Conservation (phyloP, 1,140 invertebrate species). For the Drosophila azteca region DNA sequence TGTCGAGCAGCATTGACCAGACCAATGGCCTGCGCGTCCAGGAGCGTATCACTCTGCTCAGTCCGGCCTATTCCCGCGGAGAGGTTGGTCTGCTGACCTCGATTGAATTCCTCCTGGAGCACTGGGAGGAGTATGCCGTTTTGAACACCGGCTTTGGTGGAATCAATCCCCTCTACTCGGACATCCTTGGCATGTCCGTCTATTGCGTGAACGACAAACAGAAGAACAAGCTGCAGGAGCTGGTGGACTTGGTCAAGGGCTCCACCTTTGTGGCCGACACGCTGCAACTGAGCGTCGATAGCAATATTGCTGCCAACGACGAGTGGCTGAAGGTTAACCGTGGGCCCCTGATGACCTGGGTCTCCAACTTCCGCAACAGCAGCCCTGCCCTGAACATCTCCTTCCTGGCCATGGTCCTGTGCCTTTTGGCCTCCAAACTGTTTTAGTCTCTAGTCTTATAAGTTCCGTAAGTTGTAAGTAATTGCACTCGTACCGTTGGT, state of each 20-base stretch:
- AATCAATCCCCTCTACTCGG: conserved; percentile 59
- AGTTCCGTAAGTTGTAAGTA: conserved; percentile 24
- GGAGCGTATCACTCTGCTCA: conserved; percentile 68
- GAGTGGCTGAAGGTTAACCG: conserved; percentile 66
- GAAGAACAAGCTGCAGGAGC: conserved; percentile 45
- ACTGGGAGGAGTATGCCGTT: conserved; percentile 60
- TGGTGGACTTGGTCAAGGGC: conserved; percentile 50
- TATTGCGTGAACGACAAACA: conserved; percentile 65
- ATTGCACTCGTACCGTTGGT: not conserved
- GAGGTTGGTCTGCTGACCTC: conserved; percentile 56
- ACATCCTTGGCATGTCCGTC: conserved; percentile 58
- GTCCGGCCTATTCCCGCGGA: conserved; percentile 64
- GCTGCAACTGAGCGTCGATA: conserved; percentile 53
- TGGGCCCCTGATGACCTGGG: conserved; percentile 62
- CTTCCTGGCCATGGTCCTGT: conserved; percentile 44
- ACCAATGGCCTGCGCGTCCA: conserved; percentile 54
- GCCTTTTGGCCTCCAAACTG: conserved; percentile 52
- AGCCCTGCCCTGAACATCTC: conserved; percentile 60
- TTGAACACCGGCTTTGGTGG: conserved; percentile 70
- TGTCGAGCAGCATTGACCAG: conserved; percentile 65
- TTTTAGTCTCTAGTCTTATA: conserved; percentile 43
- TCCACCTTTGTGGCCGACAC: conserved; percentile 42
- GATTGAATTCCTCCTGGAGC: conserved; percentile 62
- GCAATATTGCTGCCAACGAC: conserved; percentile 52
- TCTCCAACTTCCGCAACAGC: conserved; percentile 37